phyloP scores from a whole-genome alignment of 2,888 invertebrate species.

The Ditula angustiorana region DNA sequence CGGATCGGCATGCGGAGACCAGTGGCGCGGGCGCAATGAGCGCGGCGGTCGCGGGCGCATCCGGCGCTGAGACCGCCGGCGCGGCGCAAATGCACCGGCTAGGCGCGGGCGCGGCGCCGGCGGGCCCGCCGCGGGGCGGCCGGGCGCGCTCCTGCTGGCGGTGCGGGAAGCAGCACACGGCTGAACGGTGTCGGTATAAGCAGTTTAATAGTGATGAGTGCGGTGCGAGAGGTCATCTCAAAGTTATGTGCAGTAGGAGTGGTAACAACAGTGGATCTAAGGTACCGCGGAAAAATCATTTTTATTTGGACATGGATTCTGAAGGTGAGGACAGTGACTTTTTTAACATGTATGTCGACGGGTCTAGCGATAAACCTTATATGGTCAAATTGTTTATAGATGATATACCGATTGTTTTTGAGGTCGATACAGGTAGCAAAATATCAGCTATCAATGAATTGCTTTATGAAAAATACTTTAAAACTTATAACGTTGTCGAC shows the following conservation, averaged over 20 bases:
- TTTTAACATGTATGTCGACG: neutral
- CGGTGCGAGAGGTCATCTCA: neutral
- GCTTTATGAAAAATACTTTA: neutral
- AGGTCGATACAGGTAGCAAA: neutral
- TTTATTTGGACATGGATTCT: neutral
- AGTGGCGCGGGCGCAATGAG: neutral
- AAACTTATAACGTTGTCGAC: neutral
- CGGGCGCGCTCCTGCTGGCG: neutral
- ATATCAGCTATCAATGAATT: neutral
- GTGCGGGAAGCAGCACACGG: neutral
- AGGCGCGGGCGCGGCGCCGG: neutral
- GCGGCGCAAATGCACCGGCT: neutral
- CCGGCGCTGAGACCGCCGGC: neutral
- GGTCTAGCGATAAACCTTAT: neutral
- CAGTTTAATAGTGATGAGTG: neutral
- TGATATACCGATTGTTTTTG: neutral
- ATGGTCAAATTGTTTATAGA: neutral
- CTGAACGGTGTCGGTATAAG: neutral
- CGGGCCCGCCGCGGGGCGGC: neutral
- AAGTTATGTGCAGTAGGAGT: neutral
- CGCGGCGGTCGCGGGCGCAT: neutral
- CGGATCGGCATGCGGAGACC: neutral
- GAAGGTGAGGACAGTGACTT: constrained; percentile 8
- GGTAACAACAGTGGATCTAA: neutral
- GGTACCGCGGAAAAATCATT: neutral